Conservation (phyloP, 2,888 invertebrate genomes). For the Tenodera sinensis region DNA sequence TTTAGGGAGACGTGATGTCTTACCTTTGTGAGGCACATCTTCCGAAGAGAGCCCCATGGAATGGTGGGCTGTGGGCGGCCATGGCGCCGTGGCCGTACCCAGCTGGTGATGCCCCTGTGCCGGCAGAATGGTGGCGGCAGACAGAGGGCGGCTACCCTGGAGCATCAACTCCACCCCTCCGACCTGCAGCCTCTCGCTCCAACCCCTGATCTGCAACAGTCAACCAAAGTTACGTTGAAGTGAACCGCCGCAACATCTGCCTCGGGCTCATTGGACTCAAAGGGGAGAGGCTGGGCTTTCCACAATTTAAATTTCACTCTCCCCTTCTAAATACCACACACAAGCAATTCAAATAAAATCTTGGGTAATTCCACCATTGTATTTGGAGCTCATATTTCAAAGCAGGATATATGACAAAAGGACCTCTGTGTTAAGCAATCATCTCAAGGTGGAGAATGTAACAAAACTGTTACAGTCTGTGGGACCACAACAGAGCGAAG, state of each 20-base stretch:
- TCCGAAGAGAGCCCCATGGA: conserved; percentile 48
- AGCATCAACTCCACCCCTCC: conserved; percentile 15
- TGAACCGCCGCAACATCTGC: background rate
- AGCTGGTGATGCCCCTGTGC: conserved; percentile 62
- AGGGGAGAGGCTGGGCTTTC: too few species aligned
- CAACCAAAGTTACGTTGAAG: background rate
- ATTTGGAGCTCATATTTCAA: background rate
- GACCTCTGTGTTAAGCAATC: background rate
- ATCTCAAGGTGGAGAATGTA: too few species aligned
- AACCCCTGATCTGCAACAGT: background rate
- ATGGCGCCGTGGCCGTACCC: conserved; percentile 73
- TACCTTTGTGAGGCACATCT: conserved; percentile 85
- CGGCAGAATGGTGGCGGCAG: conserved; percentile 65
- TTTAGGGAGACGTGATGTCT: conserved; percentile 40
- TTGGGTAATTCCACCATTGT: background rate
- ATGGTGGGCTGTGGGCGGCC: conserved; percentile 67
- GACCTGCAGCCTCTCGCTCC: background rate
- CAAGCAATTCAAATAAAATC: background rate
- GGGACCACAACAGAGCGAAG: too few species aligned
- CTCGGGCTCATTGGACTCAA: background rate
- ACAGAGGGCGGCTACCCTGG: conserved; percentile 46
- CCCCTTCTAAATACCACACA: background rate
- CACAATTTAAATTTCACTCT: background rate
- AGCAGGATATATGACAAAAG: background rate
- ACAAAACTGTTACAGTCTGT: too few species aligned